phyloP scores from a whole-genome alignment of 2,113 vertebrate species.

The Electrona antarctica region DNA sequence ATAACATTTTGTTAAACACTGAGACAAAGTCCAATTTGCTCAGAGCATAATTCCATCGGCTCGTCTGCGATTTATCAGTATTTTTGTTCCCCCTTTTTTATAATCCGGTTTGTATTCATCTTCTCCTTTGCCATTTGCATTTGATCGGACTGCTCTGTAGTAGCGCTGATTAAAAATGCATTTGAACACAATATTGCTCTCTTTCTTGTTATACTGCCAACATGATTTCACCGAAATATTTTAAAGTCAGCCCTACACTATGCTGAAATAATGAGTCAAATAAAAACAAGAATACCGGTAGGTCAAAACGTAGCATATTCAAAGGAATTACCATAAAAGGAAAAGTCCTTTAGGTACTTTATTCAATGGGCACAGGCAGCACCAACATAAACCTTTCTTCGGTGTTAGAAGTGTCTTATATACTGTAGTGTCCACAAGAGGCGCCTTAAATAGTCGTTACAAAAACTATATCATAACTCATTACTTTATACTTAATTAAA shows the following conservation, averaged over 20 bases:
- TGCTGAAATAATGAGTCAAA: slow-evolving; percentile 27
- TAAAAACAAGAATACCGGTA: slow-evolving; percentile 26
- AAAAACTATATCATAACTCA: no score
- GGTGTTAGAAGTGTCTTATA: no score
- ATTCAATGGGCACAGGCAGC: no score
- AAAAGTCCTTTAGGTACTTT: no score
- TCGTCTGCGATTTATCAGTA: slow-evolving; percentile 49
- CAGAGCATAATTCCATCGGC: slow-evolving; percentile 40
- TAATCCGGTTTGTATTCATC: no score
- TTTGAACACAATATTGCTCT: slow-evolving; percentile 48
- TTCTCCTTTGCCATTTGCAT: slow-evolving; percentile 33
- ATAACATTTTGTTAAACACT: slow-evolving; percentile 60
- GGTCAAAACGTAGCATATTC: background rate
- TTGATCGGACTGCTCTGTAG: slow-evolving; percentile 44
- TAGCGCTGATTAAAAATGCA: slow-evolving; percentile 57
- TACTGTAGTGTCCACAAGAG: no score
- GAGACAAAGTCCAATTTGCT: slow-evolving; percentile 52
- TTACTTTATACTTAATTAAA: no score
- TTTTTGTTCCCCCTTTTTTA: slow-evolving; percentile 11
- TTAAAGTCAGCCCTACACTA: slow-evolving; percentile 49
- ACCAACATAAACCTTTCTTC: no score
- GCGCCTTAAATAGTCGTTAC: no score
- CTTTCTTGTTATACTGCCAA: slow-evolving; percentile 44
- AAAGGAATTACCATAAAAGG: no score
- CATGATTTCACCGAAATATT: slow-evolving; percentile 53